These are phyloP conservation scores for Ischnus inquisitorius DNA, from an alignment of 2,888 invertebrate species.

Conservation along the genomic window DNA sequence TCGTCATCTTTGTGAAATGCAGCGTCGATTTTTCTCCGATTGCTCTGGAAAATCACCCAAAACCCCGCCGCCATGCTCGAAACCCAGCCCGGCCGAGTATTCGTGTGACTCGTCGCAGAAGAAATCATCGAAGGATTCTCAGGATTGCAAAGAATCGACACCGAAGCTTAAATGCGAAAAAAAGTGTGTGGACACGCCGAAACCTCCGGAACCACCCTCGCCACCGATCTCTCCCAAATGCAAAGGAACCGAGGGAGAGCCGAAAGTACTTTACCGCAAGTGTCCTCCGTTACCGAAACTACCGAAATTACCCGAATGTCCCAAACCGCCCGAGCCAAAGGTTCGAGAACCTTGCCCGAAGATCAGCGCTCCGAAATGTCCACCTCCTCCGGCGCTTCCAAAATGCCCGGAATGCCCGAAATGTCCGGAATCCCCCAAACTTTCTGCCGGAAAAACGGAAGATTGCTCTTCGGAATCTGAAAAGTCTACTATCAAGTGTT, in stretches of 20 bases:
- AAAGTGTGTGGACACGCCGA: constrained; percentile 3
- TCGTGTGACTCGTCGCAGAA: not conserved
- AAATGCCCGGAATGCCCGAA: constrained; percentile 60
- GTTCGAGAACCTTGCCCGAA: constrained; percentile 16
- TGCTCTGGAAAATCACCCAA: constrained; percentile 14
- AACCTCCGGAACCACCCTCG: constrained; percentile 15
- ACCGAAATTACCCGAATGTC: constrained; percentile 68
- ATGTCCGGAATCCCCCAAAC: constrained; percentile 56
- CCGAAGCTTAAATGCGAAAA: constrained; percentile 8
- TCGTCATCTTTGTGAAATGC: not conserved
- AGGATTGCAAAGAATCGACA: constrained; percentile 7
- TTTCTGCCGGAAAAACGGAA: not conserved
- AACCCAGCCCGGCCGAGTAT: not conserved
- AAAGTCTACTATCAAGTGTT: not conserved
- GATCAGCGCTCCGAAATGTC: constrained; percentile 62
- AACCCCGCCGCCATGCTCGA: not conserved
- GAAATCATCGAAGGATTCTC: not conserved
- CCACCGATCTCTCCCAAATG: constrained; percentile 12
- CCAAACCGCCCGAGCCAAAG: constrained; percentile 37
- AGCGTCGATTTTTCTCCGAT: constrained; percentile 43
- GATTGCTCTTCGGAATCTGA: not conserved
- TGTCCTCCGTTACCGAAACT: constrained; percentile 71
- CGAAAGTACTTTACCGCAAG: constrained; percentile 64
- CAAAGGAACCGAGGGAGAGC: constrained; percentile 13
- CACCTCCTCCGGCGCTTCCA: constrained; percentile 62